Evolutionary conservation across 2,113 vertebrate genomes (phyloP).

Genomic region (Oostethus manadensis): DNA sequence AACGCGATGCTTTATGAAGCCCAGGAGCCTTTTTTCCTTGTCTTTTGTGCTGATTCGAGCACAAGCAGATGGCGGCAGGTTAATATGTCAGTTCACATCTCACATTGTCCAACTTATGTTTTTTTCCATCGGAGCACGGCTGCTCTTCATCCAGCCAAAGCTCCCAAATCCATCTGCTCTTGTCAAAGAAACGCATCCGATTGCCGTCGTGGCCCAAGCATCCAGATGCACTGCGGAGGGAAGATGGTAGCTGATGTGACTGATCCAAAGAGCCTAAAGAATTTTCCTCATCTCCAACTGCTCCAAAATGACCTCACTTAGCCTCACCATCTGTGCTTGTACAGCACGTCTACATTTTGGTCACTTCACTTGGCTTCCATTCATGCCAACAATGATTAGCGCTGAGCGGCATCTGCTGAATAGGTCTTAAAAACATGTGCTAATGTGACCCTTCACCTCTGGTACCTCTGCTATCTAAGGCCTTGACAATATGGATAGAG

Average conservation of each 20-base stretch:
- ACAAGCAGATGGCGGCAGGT: conserved; percentile 39
- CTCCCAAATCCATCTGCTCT: background rate
- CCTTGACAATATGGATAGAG: too few species aligned
- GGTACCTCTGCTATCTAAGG: too few species aligned
- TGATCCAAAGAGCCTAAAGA: background rate
- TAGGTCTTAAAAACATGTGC: too few species aligned
- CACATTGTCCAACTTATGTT: conserved; percentile 8
- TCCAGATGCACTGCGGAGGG: background rate
- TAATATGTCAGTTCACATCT: conserved; percentile 17
- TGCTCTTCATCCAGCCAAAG: too few species aligned
- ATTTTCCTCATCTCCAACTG: background rate
- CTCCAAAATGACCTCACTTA: background rate
- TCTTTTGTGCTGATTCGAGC: conserved; percentile 15
- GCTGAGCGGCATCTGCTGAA: too few species aligned
- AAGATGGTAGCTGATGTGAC: background rate
- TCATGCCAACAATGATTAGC: too few species aligned
- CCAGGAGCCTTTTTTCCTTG: conserved; percentile 2
- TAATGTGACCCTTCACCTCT: too few species aligned
- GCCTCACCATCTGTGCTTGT: background rate
- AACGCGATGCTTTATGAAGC: conserved; percentile 20
- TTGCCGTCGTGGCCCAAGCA: background rate
- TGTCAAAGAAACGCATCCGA: background rate
- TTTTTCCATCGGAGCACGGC: background rate
- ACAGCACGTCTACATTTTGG: background rate
- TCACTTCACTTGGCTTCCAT: background rate